Evolutionary conservation across 2,888 invertebrate genomes (phyloP), one percentile per base, ranked within the genome.

Genomic region (Argynnis bischoffii): DNA sequence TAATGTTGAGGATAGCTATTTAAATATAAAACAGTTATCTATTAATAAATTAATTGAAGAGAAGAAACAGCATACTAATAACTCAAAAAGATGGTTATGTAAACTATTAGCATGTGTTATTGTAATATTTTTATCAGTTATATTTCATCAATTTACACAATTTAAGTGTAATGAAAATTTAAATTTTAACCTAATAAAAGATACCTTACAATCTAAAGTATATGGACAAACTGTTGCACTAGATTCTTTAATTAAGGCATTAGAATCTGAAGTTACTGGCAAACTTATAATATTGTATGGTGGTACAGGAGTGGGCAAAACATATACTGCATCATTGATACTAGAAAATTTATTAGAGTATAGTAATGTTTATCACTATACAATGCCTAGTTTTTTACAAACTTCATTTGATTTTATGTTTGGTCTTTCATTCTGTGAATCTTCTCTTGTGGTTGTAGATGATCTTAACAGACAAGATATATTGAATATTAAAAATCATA

Each of bases 301-400:
- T 64, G 86, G 91, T 2, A 92, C 92, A 50, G 93, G 93, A 63
- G 91, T 91, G 4, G 93, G 92, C 1, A 93, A 93, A 74, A 89
- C 93, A 53, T 87, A 81, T 69, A 78, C 86, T 26, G 76, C 83
- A n/a, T 87, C 89, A 54, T 64, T 88, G 47, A 76, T 91, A 66
- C 72, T 91, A 67, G 79, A 87, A 48, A 77, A 79, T 60, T 53
- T 83, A 26, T 82, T 84, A 73, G 73, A 78, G 26, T 80, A 78
- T 67, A 82, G 87, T 21, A 92, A 92, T 81, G 74, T 90, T 2
- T 91, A 90, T 75, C 91, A 92, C 71, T 91, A 86, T 67, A 88
- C 87, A 21, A 88, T 90, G 87, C 88, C 90, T 6, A 85, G 80
- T 73, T 90, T 92, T 76, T 74, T 75, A 55, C 77, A 81, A n/a